Evolutionary conservation across 2,113 vertebrate species (phyloP).

Genomic region (Cyanoramphus novaezelandiae): DNA sequence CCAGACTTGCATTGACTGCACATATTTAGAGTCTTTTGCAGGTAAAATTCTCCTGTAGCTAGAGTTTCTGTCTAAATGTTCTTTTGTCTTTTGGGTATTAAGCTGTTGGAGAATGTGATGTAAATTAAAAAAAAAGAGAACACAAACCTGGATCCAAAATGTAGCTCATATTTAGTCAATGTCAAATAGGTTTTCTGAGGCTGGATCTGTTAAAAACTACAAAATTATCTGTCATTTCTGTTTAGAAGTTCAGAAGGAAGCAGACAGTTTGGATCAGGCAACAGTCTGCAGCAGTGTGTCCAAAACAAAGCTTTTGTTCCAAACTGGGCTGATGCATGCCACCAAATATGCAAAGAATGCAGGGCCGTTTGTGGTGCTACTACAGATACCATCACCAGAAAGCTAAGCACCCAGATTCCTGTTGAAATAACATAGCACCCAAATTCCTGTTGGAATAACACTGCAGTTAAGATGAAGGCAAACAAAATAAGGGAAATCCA

Average conservation of each 20-base stretch:
- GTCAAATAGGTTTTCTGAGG: neutral
- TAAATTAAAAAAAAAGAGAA: neutral
- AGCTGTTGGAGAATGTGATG: neutral
- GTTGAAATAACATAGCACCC: neutral
- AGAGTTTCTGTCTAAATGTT: neutral
- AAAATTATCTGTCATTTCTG: neutral
- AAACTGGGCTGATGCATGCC: slow-evolving; percentile 42
- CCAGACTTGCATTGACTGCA: neutral
- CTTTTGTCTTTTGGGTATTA: neutral
- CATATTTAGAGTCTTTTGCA: neutral
- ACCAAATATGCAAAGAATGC: slow-evolving; percentile 62
- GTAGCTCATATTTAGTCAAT: neutral
- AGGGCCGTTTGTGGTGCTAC: slow-evolving; percentile 31
- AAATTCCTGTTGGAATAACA: neutral
- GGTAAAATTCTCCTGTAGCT: neutral
- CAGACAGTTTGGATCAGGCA: slow-evolving; percentile 45
- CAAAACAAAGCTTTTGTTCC: slow-evolving; percentile 69
- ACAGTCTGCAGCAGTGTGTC: slow-evolving; percentile 24
- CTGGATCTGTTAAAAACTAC: neutral
- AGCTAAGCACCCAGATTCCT: slow-evolving; percentile 23
- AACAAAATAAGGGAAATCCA: neutral
- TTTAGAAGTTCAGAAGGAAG: slow-evolving; percentile 13
- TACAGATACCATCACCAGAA: slow-evolving; percentile 17
- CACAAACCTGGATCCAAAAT: neutral
- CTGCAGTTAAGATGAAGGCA: neutral